Conservation (phyloP, 2,797 vertebrate genomes). For the Momotus momota region DNA sequence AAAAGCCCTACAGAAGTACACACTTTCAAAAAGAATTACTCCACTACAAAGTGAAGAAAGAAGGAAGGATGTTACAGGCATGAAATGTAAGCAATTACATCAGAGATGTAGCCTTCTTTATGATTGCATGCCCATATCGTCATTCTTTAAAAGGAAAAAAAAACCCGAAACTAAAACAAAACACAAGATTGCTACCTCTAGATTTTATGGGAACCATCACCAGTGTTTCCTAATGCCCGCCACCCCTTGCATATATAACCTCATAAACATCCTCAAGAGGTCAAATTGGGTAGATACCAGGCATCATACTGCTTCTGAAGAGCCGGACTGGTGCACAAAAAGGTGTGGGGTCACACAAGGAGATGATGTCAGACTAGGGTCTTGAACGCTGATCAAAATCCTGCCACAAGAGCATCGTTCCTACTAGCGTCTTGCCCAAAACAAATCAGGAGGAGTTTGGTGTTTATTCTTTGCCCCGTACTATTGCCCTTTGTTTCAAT, state of each 20-base stretch:
- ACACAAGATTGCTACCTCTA: not conserved
- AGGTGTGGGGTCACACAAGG: not conserved
- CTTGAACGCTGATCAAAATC: not conserved
- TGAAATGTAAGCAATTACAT: not conserved
- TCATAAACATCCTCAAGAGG: not conserved
- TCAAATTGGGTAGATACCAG: not conserved
- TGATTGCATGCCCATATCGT: not conserved
- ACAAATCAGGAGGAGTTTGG: not conserved
- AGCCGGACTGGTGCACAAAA: not conserved
- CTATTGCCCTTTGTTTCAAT: not conserved
- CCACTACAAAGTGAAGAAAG: not conserved
- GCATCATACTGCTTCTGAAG: not conserved
- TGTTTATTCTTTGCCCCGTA: not conserved
- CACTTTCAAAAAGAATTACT: not conserved
- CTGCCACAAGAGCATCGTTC: not conserved
- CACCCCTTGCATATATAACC: not conserved
- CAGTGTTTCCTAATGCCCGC: not conserved
- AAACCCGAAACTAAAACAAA: fast-evolving
- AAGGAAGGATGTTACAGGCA: slow-evolving; percentile 13
- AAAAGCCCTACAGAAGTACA: not conserved
- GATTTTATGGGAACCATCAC: not conserved
- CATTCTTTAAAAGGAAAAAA: not conserved
- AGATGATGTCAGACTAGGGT: not conserved
- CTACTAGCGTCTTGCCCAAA: not conserved
- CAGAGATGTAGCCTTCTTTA: not conserved